Base-by-base conservation (phyloP, 2,113 vertebrate genomes). In the Rhea americana region DNA sequence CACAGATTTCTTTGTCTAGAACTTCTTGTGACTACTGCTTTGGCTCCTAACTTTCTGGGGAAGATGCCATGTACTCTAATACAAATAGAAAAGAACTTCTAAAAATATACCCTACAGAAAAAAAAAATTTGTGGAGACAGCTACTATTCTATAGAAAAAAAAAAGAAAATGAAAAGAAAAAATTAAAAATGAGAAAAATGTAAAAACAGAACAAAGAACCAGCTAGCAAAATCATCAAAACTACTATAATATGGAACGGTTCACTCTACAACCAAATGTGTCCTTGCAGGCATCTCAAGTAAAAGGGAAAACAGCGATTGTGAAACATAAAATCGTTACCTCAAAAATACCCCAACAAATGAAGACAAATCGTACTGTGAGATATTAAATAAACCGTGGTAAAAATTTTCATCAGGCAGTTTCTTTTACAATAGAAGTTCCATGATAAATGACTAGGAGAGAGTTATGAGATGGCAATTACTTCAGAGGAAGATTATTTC, bases 381-480 rank as follows among this genome's bases (percentile, higher is more conserved):
- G 79, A 45, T 37, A 78, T 56, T 39, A 84, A 85, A 82, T 13
- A 48, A 32, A 65, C 39, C 8, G 1, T 4, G 2, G 14, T 32
- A 61, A 75, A 81, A 62, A 43, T 28, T 22, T 56, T 48, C 37
- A 72, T 48, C 8, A 14, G 43, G 43, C 7, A 19, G 7, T 59
- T 47, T 8, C 26, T 61, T 66, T 65, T n/a, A 10, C 0, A 2
- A 37, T 11, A 61, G 22, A 70, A 45, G 4, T 4, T 9, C 30
- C 22, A 26, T 14, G 43, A 77, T 24, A 62, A 5, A 8, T 37
- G 67, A 56, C 3, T 18, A 24, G 5, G 70, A 71, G 30, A 50
- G 13, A 74, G 83, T 48, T 35, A 37, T 30, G 37, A 2, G 1
- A 4, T 0, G 4, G 21, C 6, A 20, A 41, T 72, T 13, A 3